Evolutionary conservation across 2,888 invertebrate genomes (phyloP).

Genomic region (Melinaea menophilus): DNA sequence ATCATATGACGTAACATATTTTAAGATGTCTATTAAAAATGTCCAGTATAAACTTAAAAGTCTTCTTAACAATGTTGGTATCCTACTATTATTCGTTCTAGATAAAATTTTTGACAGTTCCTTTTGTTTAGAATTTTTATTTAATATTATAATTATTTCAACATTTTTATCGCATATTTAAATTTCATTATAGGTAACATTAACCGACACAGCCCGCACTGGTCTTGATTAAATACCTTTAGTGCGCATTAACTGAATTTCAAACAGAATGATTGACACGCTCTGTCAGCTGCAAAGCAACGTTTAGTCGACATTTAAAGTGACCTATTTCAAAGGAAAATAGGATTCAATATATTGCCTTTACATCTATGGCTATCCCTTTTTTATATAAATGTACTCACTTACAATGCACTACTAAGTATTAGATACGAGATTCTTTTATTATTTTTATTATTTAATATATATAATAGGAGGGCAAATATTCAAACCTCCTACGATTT

Average conservation of each 20-base stretch:
- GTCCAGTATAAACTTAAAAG: neutral
- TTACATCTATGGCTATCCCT: constrained; percentile 15
- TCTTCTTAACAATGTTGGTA: too few species aligned
- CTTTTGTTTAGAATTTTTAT: too few species aligned
- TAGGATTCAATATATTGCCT: constrained; percentile 20
- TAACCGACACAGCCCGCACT: neutral
- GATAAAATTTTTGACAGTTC: too few species aligned
- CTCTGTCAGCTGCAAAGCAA: constrained; percentile 24
- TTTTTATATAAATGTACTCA: too few species aligned
- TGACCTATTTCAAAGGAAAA: constrained; percentile 26
- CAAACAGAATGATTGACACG: constrained; percentile 24
- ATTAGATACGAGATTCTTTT: constrained; percentile 19
- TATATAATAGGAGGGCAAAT: too few species aligned
- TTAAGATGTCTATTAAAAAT: neutral
- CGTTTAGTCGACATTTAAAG: constrained; percentile 22
- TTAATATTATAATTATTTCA: too few species aligned
- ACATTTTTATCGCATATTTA: too few species aligned
- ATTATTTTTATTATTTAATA: constrained; percentile 2
- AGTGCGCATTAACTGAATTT: constrained; percentile 24
- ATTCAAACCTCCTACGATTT: too few species aligned
- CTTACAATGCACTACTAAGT: neutral
- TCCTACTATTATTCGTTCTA: too few species aligned
- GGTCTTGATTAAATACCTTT: neutral
- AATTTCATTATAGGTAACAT: neutral
- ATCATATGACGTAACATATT: neutral